These are phyloP conservation scores for Notocelia uddmanniana DNA, from an alignment of 2,888 invertebrate species.

Conservation along the genomic window DNA sequence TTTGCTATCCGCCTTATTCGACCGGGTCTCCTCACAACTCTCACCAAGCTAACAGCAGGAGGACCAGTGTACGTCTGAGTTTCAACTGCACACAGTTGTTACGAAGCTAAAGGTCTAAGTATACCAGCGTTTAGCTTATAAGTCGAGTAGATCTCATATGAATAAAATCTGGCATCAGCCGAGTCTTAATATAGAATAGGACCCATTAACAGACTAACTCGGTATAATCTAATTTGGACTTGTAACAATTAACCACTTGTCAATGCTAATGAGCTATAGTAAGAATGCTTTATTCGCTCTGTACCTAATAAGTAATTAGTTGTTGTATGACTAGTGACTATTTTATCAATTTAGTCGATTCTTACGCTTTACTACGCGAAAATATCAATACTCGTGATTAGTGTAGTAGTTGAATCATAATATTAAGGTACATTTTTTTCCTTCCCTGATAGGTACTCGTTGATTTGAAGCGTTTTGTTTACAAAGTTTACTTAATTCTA, in stretches of 20 bases:
- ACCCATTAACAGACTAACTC: background rate
- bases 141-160: background rate
- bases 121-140: background rate
- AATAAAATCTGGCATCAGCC: background rate
- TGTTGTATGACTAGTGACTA: background rate
- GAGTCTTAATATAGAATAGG: conserved; percentile 7
- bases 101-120: background rate
- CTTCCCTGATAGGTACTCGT: no score
- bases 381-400: no score
- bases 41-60: background rate
- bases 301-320: background rate
- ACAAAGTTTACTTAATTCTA: no score
- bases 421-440: no score
- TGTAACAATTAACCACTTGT: conserved; percentile 15
- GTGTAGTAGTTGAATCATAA: no score
- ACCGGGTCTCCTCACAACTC: background rate
- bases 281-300: background rate
- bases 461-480: no score
- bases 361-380: no score
- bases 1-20: conserved; percentile 2
- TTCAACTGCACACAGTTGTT: background rate
- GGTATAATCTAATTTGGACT: conserved; percentile 12
- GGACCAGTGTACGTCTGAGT: background rate
- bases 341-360: no score
- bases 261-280: background rate